These are phyloP conservation scores for Benitochromis conjunctus DNA, from an alignment of 2,113 vertebrate species.

Conservation along the genomic window DNA sequence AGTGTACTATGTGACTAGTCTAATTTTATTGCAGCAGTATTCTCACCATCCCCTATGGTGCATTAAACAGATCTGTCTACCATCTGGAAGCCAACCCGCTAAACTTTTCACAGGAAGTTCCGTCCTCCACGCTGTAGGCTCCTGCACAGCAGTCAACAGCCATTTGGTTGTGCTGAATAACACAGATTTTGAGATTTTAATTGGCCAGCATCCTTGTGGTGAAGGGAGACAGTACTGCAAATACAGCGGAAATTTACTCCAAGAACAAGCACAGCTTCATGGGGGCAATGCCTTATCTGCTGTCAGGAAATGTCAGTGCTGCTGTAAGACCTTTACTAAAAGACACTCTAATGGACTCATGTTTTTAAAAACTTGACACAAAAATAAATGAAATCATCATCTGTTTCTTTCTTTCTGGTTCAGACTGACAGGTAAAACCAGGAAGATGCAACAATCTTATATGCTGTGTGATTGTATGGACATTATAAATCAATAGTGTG, in stretches of 20 bases:
- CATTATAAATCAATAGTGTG: neutral
- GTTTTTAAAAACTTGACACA: neutral
- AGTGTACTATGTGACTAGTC: neutral
- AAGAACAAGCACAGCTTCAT: conserved; percentile 12
- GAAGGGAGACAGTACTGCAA: conserved; percentile 57
- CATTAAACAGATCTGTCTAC: conserved; percentile 29
- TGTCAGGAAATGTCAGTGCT: conserved; percentile 35
- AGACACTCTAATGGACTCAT: neutral
- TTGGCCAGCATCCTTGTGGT: conserved; percentile 46
- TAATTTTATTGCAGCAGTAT: conserved; percentile 1
- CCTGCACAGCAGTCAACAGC: conserved; percentile 56
- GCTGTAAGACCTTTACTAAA: conserved; percentile 11
- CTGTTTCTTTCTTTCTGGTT: neutral
- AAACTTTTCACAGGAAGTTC: conserved; percentile 40
- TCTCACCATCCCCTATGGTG: conserved; percentile 5
- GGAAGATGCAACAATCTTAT: neutral
- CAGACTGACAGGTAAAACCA: neutral
- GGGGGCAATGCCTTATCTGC: conserved; percentile 15
- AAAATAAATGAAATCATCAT: neutral
- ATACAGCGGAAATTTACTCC: conserved; percentile 49
- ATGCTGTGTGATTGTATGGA: neutral
- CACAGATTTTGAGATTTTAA: conserved; percentile 59
- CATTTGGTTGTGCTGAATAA: conserved; percentile 67
- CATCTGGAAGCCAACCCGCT: conserved; percentile 51
- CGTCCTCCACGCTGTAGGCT: neutral